phyloP scores from a whole-genome alignment of 2,797 vertebrate genomes.

The Emydoidea blandingii region DNA sequence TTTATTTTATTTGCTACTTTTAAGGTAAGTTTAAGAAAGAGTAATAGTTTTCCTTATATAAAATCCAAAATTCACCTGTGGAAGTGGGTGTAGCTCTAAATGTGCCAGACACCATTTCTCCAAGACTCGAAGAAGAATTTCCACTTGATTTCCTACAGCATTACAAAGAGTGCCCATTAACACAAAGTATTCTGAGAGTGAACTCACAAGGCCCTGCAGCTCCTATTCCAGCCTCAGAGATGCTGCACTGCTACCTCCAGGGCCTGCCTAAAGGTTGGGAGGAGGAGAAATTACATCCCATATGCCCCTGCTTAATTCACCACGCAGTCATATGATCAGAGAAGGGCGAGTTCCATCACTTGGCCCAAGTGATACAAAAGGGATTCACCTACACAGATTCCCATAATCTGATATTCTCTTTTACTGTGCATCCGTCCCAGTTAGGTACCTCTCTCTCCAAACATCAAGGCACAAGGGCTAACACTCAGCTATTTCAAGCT shows the following conservation, averaged over 20 bases:
- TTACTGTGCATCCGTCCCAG: not conserved
- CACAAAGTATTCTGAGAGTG: not conserved
- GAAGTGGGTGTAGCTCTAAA: slow-evolving; percentile 94
- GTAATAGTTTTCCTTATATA: not conserved
- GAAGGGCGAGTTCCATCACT: not conserved
- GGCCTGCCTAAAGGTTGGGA: not conserved
- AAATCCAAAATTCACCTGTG: slow-evolving; percentile 82
- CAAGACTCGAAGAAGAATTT: slow-evolving; percentile 98
- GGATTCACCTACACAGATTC: not conserved
- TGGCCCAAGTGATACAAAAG: not conserved
- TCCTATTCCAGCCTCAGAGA: not conserved
- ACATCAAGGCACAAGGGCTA: accelerated
- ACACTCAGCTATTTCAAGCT: not conserved
- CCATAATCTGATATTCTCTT: not conserved
- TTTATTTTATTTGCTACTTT: accelerated
- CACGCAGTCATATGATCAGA: not conserved
- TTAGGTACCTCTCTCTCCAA: not conserved
- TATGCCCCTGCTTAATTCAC: not conserved
- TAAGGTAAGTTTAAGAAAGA: not conserved
- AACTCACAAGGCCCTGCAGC: not conserved
- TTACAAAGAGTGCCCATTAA: slow-evolving; percentile 35
- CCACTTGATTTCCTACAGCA: slow-evolving; percentile 92
- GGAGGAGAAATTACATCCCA: not conserved
- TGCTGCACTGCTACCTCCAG: not conserved
- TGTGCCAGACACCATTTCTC: slow-evolving; percentile 97